Evolutionary conservation across 2,113 vertebrate genomes (phyloP).

Genomic region (Tachycineta bicolor): DNA sequence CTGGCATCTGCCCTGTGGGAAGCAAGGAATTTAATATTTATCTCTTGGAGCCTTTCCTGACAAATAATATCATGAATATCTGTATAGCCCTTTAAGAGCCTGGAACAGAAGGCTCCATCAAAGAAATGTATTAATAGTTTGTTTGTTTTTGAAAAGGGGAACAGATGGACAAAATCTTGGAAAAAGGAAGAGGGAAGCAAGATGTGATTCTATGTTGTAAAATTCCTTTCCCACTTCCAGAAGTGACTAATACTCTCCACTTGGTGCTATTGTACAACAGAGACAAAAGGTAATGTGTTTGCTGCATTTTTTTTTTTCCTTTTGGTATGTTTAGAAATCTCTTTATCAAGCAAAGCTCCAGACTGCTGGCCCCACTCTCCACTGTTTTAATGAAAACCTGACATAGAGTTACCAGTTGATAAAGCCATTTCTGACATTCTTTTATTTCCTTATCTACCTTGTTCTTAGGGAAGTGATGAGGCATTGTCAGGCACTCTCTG

Average conservation of each 20-base stretch:
- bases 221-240: slow-evolving; percentile 43
- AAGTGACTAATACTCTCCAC: slow-evolving; percentile 52
- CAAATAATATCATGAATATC: slow-evolving; percentile 15
- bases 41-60: slow-evolving; percentile 24
- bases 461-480: slow-evolving; percentile 32
- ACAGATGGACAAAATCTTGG: slow-evolving; percentile 48
- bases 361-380: not conserved
- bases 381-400: slow-evolving; percentile 64
- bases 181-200: slow-evolving; percentile 48
- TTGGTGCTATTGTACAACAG: slow-evolving; percentile 34
- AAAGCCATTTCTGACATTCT: slow-evolving; percentile 49
- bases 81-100: slow-evolving; percentile 14
- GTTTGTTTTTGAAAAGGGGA: slow-evolving; percentile 62
- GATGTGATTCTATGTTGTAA: slow-evolving; percentile 16
- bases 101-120: slow-evolving; percentile 50
- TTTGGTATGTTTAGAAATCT: slow-evolving; percentile 16
- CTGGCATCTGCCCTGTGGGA: not conserved
- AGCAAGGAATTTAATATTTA: slow-evolving; percentile 36
- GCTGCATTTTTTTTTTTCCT: not conserved
- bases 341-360: slow-evolving; percentile 62
- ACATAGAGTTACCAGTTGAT: slow-evolving; percentile 38
- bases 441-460: slow-evolving; percentile 62
- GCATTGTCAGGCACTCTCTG: not conserved
- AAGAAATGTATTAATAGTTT: slow-evolving; percentile 57
- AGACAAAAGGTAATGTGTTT: slow-evolving; percentile 71